Conservation (phyloP, 2,797 vertebrate genomes). For the Danio tinwini region DNA sequence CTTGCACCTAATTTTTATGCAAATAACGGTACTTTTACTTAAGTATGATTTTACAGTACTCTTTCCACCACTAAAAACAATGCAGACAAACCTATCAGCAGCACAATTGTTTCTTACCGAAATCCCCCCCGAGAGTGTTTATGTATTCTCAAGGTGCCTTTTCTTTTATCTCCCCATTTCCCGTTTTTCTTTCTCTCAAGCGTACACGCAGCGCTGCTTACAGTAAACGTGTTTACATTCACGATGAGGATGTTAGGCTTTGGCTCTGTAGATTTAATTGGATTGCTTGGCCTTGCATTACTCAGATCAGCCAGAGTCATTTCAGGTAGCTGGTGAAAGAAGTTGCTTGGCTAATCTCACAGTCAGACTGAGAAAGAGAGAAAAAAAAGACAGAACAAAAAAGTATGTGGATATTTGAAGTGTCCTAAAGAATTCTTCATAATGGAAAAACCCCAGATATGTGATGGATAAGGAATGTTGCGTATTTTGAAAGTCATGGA, state of each 20-base stretch:
- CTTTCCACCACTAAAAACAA: too few relatives aligned
- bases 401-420: neutral
- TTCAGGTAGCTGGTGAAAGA: constrained; percentile 6
- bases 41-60: too few relatives aligned
- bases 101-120: constrained; percentile 12
- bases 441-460: neutral
- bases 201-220: neutral
- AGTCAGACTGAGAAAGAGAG: neutral
- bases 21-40: too few relatives aligned
- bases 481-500: neutral
- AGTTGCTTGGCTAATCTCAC: constrained; percentile 13
- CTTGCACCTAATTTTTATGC: too few relatives aligned
- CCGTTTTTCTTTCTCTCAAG: neutral
- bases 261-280: constrained; percentile 35
- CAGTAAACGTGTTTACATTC: constrained; percentile 27
- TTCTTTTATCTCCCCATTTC: neutral
- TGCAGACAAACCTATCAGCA: neutral
- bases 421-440: neutral
- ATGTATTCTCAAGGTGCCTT: constrained; percentile 25
- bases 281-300: constrained; percentile 38
- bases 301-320: constrained; percentile 19
- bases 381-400: neutral
- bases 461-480: neutral
- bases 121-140: constrained; percentile 15
- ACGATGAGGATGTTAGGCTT: constrained; percentile 7